These are phyloP conservation scores for Periparus ater DNA, from an alignment of 2,797 vertebrate genomes.

Conservation along the genomic window DNA sequence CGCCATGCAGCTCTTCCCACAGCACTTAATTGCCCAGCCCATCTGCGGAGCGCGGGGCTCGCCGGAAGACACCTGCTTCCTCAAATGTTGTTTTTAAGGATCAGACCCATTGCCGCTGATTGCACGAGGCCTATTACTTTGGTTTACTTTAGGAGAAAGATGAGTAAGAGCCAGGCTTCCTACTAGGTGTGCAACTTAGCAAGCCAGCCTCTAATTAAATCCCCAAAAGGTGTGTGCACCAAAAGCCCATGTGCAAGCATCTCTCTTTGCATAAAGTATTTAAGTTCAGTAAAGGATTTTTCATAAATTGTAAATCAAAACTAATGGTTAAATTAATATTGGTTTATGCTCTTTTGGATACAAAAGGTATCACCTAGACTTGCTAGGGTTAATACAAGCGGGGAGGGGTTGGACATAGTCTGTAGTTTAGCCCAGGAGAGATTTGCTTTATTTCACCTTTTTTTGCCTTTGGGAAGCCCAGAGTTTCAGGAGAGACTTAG, in stretches of 20 bases:
- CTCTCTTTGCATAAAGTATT: neutral
- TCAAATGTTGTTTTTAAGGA: slow-evolving; percentile 68
- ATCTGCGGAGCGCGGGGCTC: slow-evolving; percentile 64
- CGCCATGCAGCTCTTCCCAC: slow-evolving; percentile 61
- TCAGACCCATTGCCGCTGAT: slow-evolving; percentile 22
- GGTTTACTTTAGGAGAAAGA: slow-evolving; percentile 26
- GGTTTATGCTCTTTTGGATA: neutral
- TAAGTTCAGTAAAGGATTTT: neutral
- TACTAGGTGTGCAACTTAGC: neutral
- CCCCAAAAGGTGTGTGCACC: accelerated
- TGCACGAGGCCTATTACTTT: neutral
- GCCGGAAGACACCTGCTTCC: slow-evolving; percentile 75
- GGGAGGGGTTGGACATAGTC: neutral
- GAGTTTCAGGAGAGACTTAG: neutral
- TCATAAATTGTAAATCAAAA: neutral
- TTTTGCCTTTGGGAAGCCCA: neutral
- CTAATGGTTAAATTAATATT: slow-evolving; percentile 10
- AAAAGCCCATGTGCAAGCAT: neutral
- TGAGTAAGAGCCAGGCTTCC: slow-evolving; percentile 22
- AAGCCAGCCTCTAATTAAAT: neutral
- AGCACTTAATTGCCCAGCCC: slow-evolving; percentile 65
- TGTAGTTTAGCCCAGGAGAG: neutral
- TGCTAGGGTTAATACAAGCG: neutral
- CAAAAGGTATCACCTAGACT: neutral
- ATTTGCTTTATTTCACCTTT: neutral